phyloP scores from a whole-genome alignment of 2,797 vertebrate genomes.

The Poecilia gillii region DNA sequence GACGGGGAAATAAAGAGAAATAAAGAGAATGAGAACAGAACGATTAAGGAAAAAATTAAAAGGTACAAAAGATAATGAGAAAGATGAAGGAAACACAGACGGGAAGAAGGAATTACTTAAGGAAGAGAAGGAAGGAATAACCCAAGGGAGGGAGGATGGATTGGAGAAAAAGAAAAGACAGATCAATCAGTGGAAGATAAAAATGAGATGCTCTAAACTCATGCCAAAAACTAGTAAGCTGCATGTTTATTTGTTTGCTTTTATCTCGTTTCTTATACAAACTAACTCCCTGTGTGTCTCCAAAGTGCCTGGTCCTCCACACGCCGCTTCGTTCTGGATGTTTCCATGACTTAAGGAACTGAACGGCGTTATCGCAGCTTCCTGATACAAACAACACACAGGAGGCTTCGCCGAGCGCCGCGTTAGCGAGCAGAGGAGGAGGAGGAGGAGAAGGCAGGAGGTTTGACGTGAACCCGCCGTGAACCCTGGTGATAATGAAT shows the following conservation, averaged over 20 bases:
- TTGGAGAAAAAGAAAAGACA: not conserved
- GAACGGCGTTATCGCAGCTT: conserved; percentile 14
- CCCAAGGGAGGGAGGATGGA: not conserved
- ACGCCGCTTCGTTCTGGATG: not conserved
- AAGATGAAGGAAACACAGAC: not conserved
- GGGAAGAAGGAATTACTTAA: not conserved
- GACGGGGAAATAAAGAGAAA: not conserved
- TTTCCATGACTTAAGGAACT: conserved; percentile 17
- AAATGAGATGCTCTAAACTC: not conserved
- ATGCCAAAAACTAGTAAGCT: not conserved
- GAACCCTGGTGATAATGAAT: conserved; percentile 75
- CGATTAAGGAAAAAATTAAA: not conserved
- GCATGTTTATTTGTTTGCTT: not conserved
- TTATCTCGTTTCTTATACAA: not conserved
- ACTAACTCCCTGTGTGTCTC: not conserved
- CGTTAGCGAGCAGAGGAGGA: conserved; percentile 13
- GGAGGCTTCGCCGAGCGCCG: conserved; percentile 20
- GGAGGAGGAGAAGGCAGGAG: conserved; percentile 32
- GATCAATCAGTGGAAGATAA: not conserved
- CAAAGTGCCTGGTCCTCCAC: not conserved
- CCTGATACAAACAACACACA: conserved; percentile 7
- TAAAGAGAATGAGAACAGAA: not conserved
- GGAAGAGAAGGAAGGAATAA: not conserved
- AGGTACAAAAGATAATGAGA: not conserved
- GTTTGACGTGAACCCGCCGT: conserved; percentile 56